A percentile compares a stretch with the other conserved stretches of the same genome.
Conservation (phyloP, 2,113 vertebrate genomes). For the Redunca redunca region DNA sequence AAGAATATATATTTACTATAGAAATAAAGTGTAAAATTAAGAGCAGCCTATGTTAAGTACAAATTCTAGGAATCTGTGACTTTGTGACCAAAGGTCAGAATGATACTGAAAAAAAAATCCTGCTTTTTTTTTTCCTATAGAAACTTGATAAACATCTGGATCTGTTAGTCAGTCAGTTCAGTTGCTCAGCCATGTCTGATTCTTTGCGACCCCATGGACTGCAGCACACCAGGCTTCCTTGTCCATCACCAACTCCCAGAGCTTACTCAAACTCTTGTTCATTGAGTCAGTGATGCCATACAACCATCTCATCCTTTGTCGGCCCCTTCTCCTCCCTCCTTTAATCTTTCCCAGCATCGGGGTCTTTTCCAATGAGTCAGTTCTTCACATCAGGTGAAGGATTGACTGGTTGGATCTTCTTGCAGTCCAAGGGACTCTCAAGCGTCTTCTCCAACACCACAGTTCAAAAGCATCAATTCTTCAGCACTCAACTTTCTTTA, state of each 20-base stretch:
- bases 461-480: not conserved
- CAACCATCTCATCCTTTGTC: not conserved
- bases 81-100: not conserved
- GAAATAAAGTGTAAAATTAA: not conserved
- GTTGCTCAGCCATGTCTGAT: not conserved
- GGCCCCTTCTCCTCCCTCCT: not conserved
- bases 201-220: not conserved
- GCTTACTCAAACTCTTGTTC: not conserved
- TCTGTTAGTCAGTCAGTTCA: not conserved
- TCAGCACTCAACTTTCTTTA: not conserved
- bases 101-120: not conserved
- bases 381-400: not conserved
- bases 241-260: not conserved
- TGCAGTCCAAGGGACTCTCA: not conserved
- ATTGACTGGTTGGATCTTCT: not conserved
- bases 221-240: not conserved
- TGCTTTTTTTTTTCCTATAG: not conserved
- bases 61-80: not conserved
- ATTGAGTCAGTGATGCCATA: not conserved
- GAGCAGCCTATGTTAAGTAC: not conserved
- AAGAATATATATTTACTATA: not conserved
- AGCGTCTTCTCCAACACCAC: not conserved
- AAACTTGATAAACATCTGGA: not conserved
- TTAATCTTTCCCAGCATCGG: not conserved
- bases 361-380: not conserved